Base-by-base conservation (phyloP, 2,888 invertebrate species). In the Lasius platythorax region DNA sequence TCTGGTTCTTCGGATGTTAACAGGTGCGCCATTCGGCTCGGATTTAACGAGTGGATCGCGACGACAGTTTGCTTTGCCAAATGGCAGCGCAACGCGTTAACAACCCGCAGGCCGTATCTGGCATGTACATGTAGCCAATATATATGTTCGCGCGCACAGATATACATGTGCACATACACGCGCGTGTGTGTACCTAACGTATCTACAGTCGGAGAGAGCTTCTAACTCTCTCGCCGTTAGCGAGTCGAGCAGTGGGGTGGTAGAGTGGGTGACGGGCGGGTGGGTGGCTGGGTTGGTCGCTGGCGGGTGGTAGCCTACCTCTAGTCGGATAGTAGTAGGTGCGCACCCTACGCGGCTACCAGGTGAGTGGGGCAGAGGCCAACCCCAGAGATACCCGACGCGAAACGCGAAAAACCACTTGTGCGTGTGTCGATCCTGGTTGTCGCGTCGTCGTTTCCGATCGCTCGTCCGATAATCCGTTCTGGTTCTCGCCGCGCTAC, bases 371-470 rank as follows among this genome's bases (percentile, higher is more conserved):
- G 91, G 89, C 91, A 86, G 89, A 84, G 85, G 83, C 79, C 90
- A 89, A 90, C 91, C 93, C 91, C 91, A 88, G 92, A 53, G 53
- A 84, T 82, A 90, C 91, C 90, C 90, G 92, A 85, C 86, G 89
- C 90, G 91, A 87, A 93, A 92, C 90, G 93, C 87, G 91, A 90
- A 92, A 91, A 93, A 92, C 90, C 92, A 92, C 91, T 91, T 91
- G 93, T 92, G 90, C 88, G 84, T 87, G 37, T 81, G 66, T 72
- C 85, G 66, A 75, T 74, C 72, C 75, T 70, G 58, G 43, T n/a
- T 18, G 67, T 12, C 64, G 67, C 30, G 64, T 72, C 67, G 76
- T 23, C 74, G 64, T 43, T 46, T 78, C 46, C 67, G 28, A 30
- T 64, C 40, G 68, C 66, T 70, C n/a, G 53, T 53, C 82, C 64